A percentile compares a stretch with the other conserved stretches of the same genome.
Conservation (phyloP, 2,113 vertebrate genomes). For the Apodemus speciosus region DNA sequence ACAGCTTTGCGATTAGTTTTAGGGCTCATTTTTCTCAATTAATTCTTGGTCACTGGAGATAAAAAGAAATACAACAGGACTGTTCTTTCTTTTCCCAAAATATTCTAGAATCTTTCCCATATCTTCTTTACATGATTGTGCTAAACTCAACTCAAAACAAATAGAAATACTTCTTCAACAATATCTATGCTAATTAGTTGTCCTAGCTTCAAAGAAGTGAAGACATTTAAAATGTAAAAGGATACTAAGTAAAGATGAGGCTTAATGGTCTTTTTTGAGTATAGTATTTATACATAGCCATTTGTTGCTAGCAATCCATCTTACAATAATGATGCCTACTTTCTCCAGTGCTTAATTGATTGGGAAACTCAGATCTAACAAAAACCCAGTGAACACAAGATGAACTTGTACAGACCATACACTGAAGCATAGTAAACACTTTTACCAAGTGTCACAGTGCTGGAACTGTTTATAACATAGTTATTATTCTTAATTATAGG, state of each 20-base stretch:
- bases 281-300: background rate
- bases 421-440: background rate
- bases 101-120: background rate
- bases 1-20: background rate
- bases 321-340: background rate
- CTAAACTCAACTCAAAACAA: background rate
- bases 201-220: background rate
- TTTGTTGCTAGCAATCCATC: background rate
- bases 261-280: background rate
- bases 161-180: background rate
- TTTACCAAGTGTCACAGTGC: background rate
- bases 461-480: conserved; percentile 7
- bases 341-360: background rate
- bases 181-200: background rate
- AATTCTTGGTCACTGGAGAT: background rate
- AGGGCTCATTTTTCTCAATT: background rate
- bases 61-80: background rate
- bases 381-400: background rate
- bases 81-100: background rate
- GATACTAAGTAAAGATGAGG: background rate
- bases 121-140: background rate
- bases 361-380: conserved; percentile 27
- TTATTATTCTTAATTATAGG: background rate
- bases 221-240: background rate
- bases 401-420: background rate